Evolutionary conservation across 2,888 invertebrate genomes (phyloP), one percentile per base, ranked within the genome.

Genomic region (Pterostichus niger): DNA sequence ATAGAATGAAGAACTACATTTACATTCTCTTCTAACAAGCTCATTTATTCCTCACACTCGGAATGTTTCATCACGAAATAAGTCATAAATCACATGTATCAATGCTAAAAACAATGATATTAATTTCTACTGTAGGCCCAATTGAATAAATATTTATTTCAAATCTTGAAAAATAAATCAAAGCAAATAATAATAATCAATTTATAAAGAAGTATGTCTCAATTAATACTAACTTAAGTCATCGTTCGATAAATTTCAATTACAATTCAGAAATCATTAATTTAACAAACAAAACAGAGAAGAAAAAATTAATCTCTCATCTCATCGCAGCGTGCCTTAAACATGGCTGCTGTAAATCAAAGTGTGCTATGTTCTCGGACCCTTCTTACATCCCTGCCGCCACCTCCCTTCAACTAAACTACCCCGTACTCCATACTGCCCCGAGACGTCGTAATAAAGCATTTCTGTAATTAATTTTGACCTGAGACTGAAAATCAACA

Each of bases 401-500:
- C 3, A 9, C 2, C 17, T 44, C 44, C 46, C 33, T 11, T 17
- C 15, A 64, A 6, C 4, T 49, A 49, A n/a, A 10, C 49, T 13
- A 6, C 56, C 13, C 24, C 10, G 7, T 56, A 17, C 1, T 6
- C 54, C 54, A 15, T 54, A 15, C 31, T 35, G 7, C 35, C 61
- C 61, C 68, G 9, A 71, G 44, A 71, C 40, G 68, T 71, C 61
- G 13, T 46, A 73, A 81, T 81, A 81, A 71, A 81, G 81, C 81
- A 71, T 81, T 81, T 81, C 71, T 81, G 81, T 81, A 81, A 81
- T 81, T 81, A 81, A 81, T 73, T 73, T 44, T 40, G 17, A 35
- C 54, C 59, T 15, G 59, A 54, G 77, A 40, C 13, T 33, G 13
- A 40, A 40, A 40, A 40, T 6, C 40, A 6, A 40, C 40, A 1